Conservation (phyloP, 2,888 invertebrate genomes). For the Drosophila maculinotata region DNA sequence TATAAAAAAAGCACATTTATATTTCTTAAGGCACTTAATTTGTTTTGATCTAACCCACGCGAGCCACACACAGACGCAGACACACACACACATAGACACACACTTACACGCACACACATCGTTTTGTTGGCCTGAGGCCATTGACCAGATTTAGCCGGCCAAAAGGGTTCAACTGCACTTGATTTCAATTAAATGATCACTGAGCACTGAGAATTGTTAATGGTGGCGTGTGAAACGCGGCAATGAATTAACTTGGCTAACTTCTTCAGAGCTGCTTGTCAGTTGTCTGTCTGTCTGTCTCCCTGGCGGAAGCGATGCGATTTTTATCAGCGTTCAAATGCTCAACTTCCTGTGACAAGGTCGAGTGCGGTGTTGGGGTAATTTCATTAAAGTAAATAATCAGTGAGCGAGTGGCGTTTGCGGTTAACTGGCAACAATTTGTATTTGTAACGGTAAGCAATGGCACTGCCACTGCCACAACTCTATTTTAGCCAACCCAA, state of each 20-base stretch:
- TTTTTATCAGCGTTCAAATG: slow-evolving; percentile 71
- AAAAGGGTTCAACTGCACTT: slow-evolving; percentile 61
- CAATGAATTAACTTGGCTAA: slow-evolving; percentile 9
- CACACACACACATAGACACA: slow-evolving; percentile 21
- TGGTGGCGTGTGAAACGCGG: slow-evolving; percentile 48
- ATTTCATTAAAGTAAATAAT: slow-evolving; percentile 77
- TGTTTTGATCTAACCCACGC: slow-evolving; percentile 76
- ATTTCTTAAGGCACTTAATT: slow-evolving; percentile 71
- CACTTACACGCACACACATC: not conserved
- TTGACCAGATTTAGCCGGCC: slow-evolving; percentile 59
- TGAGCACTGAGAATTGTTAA: slow-evolving; percentile 22
- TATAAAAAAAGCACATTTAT: slow-evolving; percentile 63
- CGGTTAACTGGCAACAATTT: slow-evolving; percentile 66
- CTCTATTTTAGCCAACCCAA: slow-evolving; percentile 62
- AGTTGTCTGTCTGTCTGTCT: not conserved
- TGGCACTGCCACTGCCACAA: no score
- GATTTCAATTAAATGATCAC: slow-evolving; percentile 73
- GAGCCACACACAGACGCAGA: slow-evolving; percentile 22
- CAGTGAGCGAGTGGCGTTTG: slow-evolving; percentile 51
- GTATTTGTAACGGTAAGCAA: slow-evolving; percentile 65
- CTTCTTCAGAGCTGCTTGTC: not conserved
- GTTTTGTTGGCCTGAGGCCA: slow-evolving; percentile 56
- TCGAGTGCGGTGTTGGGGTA: slow-evolving; percentile 46
- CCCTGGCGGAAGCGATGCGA: slow-evolving; percentile 65
- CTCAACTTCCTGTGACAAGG: slow-evolving; percentile 74